Conservation (phyloP, 2,888 invertebrate species). For the Drosophila yooni region DNA sequence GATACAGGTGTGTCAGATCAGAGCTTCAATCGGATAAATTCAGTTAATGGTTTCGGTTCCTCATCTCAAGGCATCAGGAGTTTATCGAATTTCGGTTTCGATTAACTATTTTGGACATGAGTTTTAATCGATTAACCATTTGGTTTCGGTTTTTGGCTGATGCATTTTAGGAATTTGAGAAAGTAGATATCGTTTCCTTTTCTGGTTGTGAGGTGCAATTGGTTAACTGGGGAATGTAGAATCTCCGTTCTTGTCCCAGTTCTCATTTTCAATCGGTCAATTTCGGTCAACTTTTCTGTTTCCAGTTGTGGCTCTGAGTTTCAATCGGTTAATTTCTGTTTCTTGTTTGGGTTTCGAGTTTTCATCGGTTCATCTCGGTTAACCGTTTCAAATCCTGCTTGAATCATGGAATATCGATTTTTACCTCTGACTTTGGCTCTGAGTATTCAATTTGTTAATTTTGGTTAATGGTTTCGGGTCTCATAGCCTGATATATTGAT, state of each 20-base stretch:
- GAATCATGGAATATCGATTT: background rate
- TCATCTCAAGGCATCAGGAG: background rate
- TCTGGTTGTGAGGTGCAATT: no score
- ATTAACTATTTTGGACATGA: background rate
- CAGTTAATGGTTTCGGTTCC: no score
- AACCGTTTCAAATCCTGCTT: background rate
- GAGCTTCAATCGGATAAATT: no score
- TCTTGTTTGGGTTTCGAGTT: background rate
- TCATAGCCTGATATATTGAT: background rate
- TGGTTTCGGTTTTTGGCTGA: background rate
- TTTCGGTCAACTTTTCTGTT: background rate
- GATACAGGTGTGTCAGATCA: background rate
- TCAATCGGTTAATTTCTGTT: background rate
- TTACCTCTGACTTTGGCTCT: background rate
- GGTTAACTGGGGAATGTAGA: background rate
- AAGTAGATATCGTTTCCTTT: no score
- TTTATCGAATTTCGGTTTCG: rapidly evolving
- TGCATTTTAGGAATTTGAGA: background rate
- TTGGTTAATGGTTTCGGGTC: background rate
- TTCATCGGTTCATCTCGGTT: background rate
- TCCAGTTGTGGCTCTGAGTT: background rate
- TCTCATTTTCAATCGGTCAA: background rate
- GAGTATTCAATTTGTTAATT: background rate
- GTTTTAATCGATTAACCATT: background rate
- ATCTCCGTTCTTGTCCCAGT: rapidly evolving